phyloP scores from a whole-genome alignment of 2,113 vertebrate species.

The Motacilla alba region DNA sequence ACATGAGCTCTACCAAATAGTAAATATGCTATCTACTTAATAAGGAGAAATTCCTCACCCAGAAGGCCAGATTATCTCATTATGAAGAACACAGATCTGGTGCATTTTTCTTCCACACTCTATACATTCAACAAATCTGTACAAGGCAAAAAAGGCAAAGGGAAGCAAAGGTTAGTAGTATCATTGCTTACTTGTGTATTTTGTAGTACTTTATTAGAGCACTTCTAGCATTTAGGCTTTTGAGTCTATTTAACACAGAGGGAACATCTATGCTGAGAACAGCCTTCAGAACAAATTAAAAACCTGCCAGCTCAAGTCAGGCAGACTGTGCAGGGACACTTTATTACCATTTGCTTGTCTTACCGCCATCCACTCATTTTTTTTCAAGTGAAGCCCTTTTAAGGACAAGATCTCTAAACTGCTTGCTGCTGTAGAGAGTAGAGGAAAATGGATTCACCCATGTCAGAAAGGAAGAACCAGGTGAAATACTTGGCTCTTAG shows the following conservation, averaged over 20 bases:
- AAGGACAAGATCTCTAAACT: not conserved
- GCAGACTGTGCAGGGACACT: not conserved
- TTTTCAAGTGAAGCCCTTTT: not conserved
- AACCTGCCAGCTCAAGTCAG: not conserved
- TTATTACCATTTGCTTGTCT: not conserved
- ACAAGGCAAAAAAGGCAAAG: not conserved
- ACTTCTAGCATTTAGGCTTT: not conserved
- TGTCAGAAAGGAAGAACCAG: not conserved
- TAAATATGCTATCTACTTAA: not conserved
- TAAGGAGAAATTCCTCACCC: conserved; percentile 80
- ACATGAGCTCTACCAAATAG: not conserved
- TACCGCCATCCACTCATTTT: not conserved
- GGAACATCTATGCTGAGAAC: not conserved
- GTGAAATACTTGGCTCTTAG: not conserved
- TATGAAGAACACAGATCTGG: conserved; percentile 96
- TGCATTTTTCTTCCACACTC: conserved; percentile 99
- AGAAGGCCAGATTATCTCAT: conserved; percentile 95
- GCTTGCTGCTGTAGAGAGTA: not conserved
- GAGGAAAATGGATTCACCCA: not conserved
- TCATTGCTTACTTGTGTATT: not conserved
- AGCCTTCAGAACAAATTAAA: not conserved
- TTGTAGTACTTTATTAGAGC: not conserved
- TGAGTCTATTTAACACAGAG: not conserved
- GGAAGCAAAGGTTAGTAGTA: not conserved
- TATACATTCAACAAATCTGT: conserved; percentile 93